Conservation (phyloP, 1,140 invertebrate genomes). For the Druon quercuslanigerum region DNA sequence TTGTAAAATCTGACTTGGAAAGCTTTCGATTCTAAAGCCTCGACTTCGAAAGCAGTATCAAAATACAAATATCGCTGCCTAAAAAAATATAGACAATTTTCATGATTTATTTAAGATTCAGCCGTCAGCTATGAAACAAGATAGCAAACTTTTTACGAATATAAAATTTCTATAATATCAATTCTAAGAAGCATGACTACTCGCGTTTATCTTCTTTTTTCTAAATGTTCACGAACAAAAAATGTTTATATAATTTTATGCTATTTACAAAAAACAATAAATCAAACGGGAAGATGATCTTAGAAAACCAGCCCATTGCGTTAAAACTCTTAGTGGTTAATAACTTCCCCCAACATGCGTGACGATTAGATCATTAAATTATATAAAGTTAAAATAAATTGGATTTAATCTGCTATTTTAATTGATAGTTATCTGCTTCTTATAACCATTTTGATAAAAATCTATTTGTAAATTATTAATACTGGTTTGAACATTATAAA, state of each 20-base stretch:
- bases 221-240: neutral
- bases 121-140: too few species aligned
- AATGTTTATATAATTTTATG: neutral
- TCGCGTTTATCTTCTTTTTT: neutral
- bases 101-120: too few species aligned
- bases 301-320: conserved; percentile 2
- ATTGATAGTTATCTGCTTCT: neutral
- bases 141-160: neutral
- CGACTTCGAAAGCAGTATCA: too few species aligned
- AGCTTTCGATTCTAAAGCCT: too few species aligned
- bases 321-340: conserved; percentile 2
- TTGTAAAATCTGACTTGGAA: too few species aligned
- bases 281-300: neutral
- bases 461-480: conserved; percentile 20
- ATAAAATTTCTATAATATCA: conserved; percentile 1
- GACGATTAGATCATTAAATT: conserved; percentile 24
- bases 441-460: neutral
- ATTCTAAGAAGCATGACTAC: neutral
- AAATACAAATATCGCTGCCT: too few species aligned
- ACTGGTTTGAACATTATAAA: neutral
- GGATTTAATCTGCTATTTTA: neutral
- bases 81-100: too few species aligned
- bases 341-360: conserved; percentile 28
- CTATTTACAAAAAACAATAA: conserved; percentile 1
- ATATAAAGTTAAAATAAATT: conserved; percentile 1